Evolutionary conservation across 2,888 invertebrate species (phyloP).

Genomic region (Odontothrips loti): DNA sequence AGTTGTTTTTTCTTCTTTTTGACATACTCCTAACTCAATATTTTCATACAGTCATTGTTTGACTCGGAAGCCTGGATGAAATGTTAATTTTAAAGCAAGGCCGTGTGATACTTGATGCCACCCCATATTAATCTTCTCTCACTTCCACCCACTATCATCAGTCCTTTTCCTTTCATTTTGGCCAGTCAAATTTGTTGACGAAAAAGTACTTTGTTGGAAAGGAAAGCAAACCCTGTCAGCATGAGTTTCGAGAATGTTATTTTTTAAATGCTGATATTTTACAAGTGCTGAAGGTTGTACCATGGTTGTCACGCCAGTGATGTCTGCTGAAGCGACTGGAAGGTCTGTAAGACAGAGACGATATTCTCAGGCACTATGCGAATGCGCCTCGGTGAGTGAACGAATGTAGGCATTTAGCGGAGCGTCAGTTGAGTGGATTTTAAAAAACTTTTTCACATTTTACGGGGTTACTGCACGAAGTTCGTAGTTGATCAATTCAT

Average conservation of each 20-base stretch:
- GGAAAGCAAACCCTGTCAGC: no score
- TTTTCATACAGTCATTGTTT: background rate
- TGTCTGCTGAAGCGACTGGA: background rate
- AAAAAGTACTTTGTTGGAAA: no score
- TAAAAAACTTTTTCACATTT: background rate
- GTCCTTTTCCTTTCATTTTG: no score
- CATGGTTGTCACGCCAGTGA: background rate
- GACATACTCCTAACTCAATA: background rate
- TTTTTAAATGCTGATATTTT: background rate
- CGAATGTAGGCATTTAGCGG: conserved; percentile 3
- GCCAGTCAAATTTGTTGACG: no score
- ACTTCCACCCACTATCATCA: no score
- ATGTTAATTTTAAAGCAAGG: background rate
- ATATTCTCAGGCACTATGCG: background rate
- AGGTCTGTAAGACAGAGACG: background rate
- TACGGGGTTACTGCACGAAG: background rate
- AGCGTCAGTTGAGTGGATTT: background rate
- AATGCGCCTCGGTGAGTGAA: conserved; percentile 16
- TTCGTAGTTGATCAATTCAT: background rate
- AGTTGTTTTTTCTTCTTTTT: background rate
- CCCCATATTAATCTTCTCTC: no score
- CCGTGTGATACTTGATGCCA: no score
- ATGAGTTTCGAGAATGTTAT: no score
- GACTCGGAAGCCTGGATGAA: background rate
- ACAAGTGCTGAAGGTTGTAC: background rate